Evolutionary conservation across 2,797 vertebrate genomes (phyloP).

Genomic region (Oryzias sinensis): DNA sequence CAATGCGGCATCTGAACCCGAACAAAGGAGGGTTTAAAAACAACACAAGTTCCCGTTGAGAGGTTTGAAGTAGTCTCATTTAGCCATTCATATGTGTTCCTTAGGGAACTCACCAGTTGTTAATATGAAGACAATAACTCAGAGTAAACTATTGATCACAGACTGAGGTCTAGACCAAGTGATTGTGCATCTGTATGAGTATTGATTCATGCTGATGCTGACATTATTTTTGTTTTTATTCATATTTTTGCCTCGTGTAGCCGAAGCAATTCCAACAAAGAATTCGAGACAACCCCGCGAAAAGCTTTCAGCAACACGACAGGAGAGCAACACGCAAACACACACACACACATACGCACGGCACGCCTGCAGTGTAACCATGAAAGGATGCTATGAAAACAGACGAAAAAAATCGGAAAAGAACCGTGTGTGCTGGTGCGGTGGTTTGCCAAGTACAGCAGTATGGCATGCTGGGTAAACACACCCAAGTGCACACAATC

Average conservation of each 20-base stretch:
- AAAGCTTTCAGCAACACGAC: constrained; percentile 72
- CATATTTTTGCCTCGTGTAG: constrained; percentile 67
- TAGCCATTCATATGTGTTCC: constrained; percentile 72
- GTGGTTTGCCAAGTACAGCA: constrained; percentile 58
- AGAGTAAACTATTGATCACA: constrained; percentile 73
- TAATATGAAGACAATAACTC: constrained; percentile 78
- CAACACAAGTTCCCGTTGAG: constrained; percentile 69
- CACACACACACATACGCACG: constrained; percentile 24
- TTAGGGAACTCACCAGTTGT: constrained; percentile 70
- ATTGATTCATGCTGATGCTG: constrained; percentile 76
- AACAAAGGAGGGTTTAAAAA: constrained; percentile 71
- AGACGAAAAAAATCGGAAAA: constrained; percentile 29
- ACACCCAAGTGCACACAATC: constrained; percentile 37
- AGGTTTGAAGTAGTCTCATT: constrained; percentile 69
- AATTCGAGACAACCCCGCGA: constrained; percentile 48
- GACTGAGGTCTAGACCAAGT: constrained; percentile 62
- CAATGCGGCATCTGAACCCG: constrained; percentile 58
- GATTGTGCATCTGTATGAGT: constrained; percentile 72
- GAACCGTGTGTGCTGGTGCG: constrained; percentile 40
- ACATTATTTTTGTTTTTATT: constrained; percentile 78
- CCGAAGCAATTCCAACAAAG: constrained; percentile 64
- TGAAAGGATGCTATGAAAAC: constrained; percentile 56
- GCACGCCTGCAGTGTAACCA: constrained; percentile 21
- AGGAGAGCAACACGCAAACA: constrained; percentile 56
- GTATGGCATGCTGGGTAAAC: constrained; percentile 63